Percentiles rank a stretch among this genome's conserved stretches.
phyloP scores from a whole-genome alignment of 2,888 invertebrate genomes.

The Coenonympha glycerion region DNA sequence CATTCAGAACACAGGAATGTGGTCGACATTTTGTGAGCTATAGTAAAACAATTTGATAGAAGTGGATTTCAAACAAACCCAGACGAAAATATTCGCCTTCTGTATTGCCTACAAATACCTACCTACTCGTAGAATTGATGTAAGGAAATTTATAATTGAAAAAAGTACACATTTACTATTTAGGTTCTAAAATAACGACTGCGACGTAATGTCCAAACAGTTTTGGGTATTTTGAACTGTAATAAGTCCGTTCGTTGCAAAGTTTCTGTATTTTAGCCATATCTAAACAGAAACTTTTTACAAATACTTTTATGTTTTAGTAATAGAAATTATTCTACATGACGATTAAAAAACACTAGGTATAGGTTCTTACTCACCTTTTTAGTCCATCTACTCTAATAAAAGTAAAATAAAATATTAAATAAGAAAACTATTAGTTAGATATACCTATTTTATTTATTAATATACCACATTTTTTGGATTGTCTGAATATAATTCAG shows the following conservation, averaged over 20 bases:
- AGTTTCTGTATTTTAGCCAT: neutral
- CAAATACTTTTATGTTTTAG: neutral
- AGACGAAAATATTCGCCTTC: neutral
- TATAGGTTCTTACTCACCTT: no score
- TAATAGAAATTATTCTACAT: neutral
- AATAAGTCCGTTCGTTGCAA: neutral
- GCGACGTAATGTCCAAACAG: no score
- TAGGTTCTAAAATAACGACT: no score
- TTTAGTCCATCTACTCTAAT: no score
- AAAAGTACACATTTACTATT: no score
- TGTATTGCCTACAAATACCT: neutral
- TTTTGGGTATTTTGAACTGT: neutral
- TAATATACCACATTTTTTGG: neutral
- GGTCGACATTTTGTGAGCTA: constrained; percentile 19
- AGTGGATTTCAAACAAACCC: neutral
- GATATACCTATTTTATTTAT: neutral
- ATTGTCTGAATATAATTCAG: constrained; percentile 19
- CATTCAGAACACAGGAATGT: constrained; percentile 37
- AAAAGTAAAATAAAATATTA: no score
- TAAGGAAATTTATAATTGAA: no score
- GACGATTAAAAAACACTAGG: no score
- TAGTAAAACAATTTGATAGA: constrained; percentile 19
- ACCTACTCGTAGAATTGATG: no score
- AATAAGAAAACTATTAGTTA: no score
- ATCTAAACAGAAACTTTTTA: neutral